A percentile compares a stretch with the other conserved stretches of the same genome.
phyloP scores from a whole-genome alignment of 1,140 invertebrate species.

The Drosophila oshimai region DNA sequence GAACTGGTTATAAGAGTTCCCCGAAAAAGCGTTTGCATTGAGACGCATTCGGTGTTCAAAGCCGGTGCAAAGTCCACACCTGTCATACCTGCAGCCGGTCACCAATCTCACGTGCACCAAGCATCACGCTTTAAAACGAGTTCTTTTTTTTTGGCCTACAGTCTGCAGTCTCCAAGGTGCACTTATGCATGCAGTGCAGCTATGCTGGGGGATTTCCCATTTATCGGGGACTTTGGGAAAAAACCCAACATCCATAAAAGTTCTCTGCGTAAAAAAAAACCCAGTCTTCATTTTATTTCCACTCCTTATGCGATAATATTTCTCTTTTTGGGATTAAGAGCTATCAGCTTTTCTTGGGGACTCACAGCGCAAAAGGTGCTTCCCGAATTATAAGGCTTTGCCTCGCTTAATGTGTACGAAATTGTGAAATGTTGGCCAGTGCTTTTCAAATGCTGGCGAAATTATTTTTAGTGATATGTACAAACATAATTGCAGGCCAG shows the following conservation, averaged over 20 bases:
- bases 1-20: conserved; percentile 71
- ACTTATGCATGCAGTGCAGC: not conserved
- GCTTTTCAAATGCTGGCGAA: conserved; percentile 15
- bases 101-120: conserved; percentile 32
- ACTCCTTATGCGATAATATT: not conserved
- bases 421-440: conserved; percentile 3
- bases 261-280: conserved; percentile 25
- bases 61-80: conserved; percentile 54
- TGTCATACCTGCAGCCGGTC: conserved; percentile 30
- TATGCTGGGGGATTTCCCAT: conserved; percentile 26
- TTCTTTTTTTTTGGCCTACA: not conserved
- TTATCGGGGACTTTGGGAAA: conserved; percentile 1
- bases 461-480: not conserved
- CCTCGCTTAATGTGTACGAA: not conserved
- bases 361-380: not conserved
- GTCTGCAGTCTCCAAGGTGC: not conserved
- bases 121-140: not conserved
- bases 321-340: not conserved
- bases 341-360: not conserved
- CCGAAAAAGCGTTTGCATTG: conserved; percentile 43
- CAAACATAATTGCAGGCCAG: not conserved
- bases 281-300: not conserved
- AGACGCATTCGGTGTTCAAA: conserved; percentile 39
- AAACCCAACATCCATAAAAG: not conserved
- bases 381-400: not conserved